Evolutionary conservation across 2,888 invertebrate genomes (phyloP).

Genomic region (Chrysotoxum bicinctum): DNA sequence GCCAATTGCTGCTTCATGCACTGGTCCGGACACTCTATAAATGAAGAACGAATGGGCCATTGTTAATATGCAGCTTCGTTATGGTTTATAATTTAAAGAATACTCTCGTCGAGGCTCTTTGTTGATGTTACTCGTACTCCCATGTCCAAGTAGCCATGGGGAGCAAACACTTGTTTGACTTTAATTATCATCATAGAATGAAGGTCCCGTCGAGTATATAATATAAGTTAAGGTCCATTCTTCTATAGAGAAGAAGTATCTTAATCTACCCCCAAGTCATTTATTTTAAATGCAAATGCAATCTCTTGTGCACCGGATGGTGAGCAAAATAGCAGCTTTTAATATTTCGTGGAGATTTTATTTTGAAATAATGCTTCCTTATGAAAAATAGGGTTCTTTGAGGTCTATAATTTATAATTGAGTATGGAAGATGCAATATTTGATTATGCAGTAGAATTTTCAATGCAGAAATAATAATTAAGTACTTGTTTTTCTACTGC

Average conservation of each 20-base stretch:
- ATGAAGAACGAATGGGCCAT: background rate
- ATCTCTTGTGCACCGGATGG: constrained; percentile 11
- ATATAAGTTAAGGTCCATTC: background rate
- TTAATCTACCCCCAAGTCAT: constrained; percentile 52
- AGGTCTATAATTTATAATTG: constrained; percentile 45
- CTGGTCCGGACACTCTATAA: background rate
- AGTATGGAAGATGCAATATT: constrained; percentile 11
- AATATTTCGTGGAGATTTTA: constrained; percentile 25
- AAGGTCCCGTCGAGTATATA: constrained; percentile 3
- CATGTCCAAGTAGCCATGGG: constrained; percentile 17
- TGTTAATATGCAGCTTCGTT: constrained; percentile 50
- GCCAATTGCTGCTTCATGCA: constrained; percentile 14
- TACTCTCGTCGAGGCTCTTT: constrained; percentile 4
- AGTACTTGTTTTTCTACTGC: background rate
- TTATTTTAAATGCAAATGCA: constrained; percentile 44
- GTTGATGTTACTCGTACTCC: background rate
- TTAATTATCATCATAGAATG: constrained; percentile 45
- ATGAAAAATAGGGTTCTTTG: constrained; percentile 23
- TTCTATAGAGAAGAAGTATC: constrained; percentile 11
- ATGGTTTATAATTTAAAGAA: constrained; percentile 52
- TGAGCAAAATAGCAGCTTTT: background rate
- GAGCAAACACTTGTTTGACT: constrained; percentile 49
- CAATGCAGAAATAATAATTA: background rate
- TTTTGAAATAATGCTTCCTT: constrained; percentile 10
- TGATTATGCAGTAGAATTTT: constrained; percentile 12